Evolutionary conservation across 2,113 vertebrate genomes (phyloP), one percentile per base, ranked within the genome.

Genomic region (Mixornis gularis): DNA sequence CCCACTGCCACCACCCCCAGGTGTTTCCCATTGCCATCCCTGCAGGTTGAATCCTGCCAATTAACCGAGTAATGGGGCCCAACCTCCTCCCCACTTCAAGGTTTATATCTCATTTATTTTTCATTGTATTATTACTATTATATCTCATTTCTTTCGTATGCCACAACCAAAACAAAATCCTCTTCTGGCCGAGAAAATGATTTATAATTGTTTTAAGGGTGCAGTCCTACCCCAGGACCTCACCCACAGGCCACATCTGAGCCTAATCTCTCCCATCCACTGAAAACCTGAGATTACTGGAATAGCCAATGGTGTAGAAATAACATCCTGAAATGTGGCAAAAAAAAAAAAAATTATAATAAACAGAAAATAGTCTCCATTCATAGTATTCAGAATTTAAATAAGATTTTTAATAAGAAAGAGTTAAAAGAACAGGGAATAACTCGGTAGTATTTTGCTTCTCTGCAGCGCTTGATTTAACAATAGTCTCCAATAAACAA

Each of bases 51-150:
- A 16, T 11, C 12, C 30, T 38, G 14, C 30, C 25, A 46, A n/a
- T 32, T 17, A 46, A 32, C 12, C 1, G 0, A 44, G 3, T 11
- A 13, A 11, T 32, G 14, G 0, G 0, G 8, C 17, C 6, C 38
- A 48, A 53, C 7, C 16, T 80, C 19, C 30, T 44, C 9, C 17
- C 2, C 17, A 9, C 10, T 7, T 9, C 12, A 5, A 32, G 8
- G 12, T 56, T 56, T 34, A 15, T 56, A 34, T 56, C 55, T 56
- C 55, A 34, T 56, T 34, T 24, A 24, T 56, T 56, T 36, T 22
- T 25, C 20, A 36, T 36, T 58, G 9, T 58, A 34, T 58, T 58
- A 25, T 36, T 25, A 21, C n/a, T 53, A 2, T 52, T 27, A 5
- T 20, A n/a, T 19, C 7, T 43, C 30, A 7, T 21, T 9, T n/a